Percentiles rank a stretch among this genome's conserved stretches.
Evolutionary conservation across 2,888 invertebrate genomes (phyloP).

Genomic region (Steinernema hermaphroditum): DNA sequence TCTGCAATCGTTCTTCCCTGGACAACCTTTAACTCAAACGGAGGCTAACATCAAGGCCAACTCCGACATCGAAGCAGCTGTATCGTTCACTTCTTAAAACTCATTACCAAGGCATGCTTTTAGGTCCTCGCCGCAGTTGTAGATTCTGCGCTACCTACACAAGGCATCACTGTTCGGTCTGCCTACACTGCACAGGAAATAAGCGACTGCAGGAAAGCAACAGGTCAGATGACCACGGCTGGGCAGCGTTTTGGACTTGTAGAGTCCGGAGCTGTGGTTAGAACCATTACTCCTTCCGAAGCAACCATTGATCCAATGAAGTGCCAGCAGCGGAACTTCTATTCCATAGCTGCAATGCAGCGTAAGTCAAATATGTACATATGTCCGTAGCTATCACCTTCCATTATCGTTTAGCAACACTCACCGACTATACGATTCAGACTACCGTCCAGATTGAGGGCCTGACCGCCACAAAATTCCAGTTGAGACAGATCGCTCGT

Average conservation of each 20-base stretch:
- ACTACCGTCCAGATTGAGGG: neutral
- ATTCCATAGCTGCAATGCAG: neutral
- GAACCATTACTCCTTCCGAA: neutral
- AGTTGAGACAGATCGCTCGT: neutral
- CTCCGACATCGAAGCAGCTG: slow-evolving; percentile 28
- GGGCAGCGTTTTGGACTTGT: slow-evolving; percentile 31
- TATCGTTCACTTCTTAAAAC: too few relatives aligned
- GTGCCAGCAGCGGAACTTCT: neutral
- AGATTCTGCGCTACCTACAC: slow-evolving; percentile 5
- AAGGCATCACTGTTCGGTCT: slow-evolving; percentile 5
- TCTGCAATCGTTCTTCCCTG: slow-evolving; percentile 26
- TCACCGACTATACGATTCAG: neutral
- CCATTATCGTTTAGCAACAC: neutral
- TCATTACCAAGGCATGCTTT: too few relatives aligned
- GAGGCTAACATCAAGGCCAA: slow-evolving; percentile 31
- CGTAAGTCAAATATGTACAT: neutral
- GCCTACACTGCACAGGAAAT: slow-evolving; percentile 28
- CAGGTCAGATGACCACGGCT: neutral
- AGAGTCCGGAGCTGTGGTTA: slow-evolving; percentile 29
- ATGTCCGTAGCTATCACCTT: neutral
- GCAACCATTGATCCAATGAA: neutral
- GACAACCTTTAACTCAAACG: slow-evolving; percentile 23
- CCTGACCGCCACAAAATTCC: neutral
- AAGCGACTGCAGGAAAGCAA: slow-evolving; percentile 32
- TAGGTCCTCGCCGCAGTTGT: slow-evolving; percentile 2